phyloP scores from a whole-genome alignment of 2,113 vertebrate genomes.

The Malurus cyaneus region DNA sequence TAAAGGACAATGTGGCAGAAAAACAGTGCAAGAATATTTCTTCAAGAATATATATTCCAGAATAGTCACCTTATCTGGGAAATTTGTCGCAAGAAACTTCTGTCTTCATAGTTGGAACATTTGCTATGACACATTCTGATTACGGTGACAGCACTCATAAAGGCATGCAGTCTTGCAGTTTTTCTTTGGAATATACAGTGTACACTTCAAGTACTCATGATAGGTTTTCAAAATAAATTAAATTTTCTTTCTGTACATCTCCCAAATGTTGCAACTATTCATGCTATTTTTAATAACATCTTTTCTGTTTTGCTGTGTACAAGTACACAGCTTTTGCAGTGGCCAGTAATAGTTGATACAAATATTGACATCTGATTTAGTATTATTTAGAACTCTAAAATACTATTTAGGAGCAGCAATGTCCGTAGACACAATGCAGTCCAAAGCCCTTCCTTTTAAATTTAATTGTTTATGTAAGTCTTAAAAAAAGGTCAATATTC shows the following conservation, averaged over 20 bases:
- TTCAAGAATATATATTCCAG: background rate
- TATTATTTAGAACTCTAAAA: background rate
- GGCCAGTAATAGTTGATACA: background rate
- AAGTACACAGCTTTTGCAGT: background rate
- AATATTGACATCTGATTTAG: background rate
- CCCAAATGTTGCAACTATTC: background rate
- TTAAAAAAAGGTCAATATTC: background rate
- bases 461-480: background rate
- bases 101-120: background rate
- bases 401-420: background rate
- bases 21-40: background rate
- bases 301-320: background rate
- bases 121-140: background rate
- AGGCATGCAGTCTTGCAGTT: background rate
- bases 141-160: background rate
- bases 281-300: background rate
- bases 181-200: background rate
- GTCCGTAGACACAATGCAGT: background rate
- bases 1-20: background rate
- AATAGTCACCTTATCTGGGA: background rate
- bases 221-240: background rate
- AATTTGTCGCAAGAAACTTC: background rate
- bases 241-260: background rate
- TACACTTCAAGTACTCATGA: background rate
- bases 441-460: background rate